Conservation (phyloP, 2,113 vertebrate genomes). For the Athene cunicularia region DNA sequence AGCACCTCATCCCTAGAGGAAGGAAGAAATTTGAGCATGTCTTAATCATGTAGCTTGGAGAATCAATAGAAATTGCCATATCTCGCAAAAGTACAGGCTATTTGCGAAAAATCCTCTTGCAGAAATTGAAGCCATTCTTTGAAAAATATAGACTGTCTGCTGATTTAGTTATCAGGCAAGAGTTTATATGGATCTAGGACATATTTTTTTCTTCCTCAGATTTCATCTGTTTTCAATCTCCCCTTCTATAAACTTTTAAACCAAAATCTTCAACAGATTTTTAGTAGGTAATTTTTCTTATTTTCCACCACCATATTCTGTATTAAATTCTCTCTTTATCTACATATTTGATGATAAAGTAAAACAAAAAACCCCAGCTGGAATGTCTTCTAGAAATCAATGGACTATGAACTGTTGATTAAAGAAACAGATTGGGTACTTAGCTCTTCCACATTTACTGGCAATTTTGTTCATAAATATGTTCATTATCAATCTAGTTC, state of each 20-base stretch:
- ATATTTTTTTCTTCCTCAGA: background rate
- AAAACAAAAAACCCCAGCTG: background rate
- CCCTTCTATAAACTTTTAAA: background rate
- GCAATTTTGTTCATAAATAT: constrained; percentile 20
- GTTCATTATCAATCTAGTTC: background rate
- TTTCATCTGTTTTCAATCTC: background rate
- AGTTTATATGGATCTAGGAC: background rate
- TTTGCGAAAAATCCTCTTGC: background rate
- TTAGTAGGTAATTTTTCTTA: background rate
- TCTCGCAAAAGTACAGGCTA: background rate
- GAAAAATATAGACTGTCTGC: background rate
- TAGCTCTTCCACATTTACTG: background rate
- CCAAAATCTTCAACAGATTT: background rate
- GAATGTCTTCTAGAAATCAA: background rate
- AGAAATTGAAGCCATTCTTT: background rate
- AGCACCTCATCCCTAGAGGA: background rate
- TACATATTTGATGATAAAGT: background rate
- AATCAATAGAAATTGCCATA: background rate
- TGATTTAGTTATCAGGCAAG: background rate
- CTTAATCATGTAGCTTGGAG: background rate
- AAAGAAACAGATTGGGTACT: background rate
- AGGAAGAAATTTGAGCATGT: background rate
- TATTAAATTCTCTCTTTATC: background rate
- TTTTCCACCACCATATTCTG: background rate
- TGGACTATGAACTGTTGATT: background rate